These are phyloP conservation scores for Psylliodes chrysocephalus DNA, from an alignment of 2,888 invertebrate genomes.

Conservation along the genomic window DNA sequence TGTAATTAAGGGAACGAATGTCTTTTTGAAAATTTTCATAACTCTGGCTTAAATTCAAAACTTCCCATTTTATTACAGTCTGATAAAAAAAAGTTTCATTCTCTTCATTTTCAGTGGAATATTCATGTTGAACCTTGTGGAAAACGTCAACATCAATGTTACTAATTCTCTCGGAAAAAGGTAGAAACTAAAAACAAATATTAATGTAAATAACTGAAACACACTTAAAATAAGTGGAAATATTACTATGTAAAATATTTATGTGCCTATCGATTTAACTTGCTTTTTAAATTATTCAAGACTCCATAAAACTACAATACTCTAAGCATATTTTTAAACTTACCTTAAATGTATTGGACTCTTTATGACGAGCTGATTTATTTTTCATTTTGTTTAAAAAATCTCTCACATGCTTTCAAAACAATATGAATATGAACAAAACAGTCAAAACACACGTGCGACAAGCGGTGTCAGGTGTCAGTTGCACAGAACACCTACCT, in stretches of 20 bases:
- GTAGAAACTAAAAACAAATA: slow-evolving; percentile 81
- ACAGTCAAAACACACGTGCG: slow-evolving; percentile 1
- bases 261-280: too few relatives aligned
- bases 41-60: slow-evolving; percentile 85
- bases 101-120: slow-evolving; percentile 75
- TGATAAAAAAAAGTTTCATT: slow-evolving; percentile 83
- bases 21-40: slow-evolving; percentile 82
- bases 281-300: too few relatives aligned
- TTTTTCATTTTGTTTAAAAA: slow-evolving; percentile 69
- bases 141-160: slow-evolving; percentile 89
- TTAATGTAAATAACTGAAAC: too few relatives aligned
- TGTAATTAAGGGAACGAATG: slow-evolving; percentile 71
- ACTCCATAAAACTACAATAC: too few relatives aligned
- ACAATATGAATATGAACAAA: too few relatives aligned
- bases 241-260: too few relatives aligned
- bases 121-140: slow-evolving; percentile 82
- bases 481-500: too few relatives aligned
- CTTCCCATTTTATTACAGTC: slow-evolving; percentile 88
- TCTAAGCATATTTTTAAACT: too few relatives aligned
- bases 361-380: slow-evolving; percentile 78
- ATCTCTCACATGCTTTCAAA: not conserved
- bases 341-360: slow-evolving; percentile 80
- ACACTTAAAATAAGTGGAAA: too few relatives aligned
- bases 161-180: slow-evolving; percentile 87
- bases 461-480: too few relatives aligned